Percentiles rank a stretch among this genome's conserved stretches.
phyloP scores from a whole-genome alignment of 2,113 vertebrate species.

The Zosterops lateralis region DNA sequence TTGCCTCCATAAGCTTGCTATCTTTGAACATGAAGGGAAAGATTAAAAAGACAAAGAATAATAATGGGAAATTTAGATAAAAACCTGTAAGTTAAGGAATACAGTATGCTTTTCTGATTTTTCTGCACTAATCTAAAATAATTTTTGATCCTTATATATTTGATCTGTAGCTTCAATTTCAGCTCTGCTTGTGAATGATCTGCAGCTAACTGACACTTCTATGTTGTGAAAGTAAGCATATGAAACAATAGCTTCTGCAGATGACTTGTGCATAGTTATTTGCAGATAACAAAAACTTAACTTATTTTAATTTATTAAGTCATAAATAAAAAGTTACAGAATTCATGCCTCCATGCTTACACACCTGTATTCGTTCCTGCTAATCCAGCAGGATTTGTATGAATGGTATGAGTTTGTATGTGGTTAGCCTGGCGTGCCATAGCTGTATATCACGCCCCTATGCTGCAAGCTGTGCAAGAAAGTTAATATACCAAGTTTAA shows the following conservation, averaged over 20 bases:
- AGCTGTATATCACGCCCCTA: slow-evolving; percentile 57
- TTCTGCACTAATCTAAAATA: neutral
- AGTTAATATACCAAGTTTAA: slow-evolving; percentile 71
- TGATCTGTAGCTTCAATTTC: neutral
- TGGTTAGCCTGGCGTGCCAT: slow-evolving; percentile 58
- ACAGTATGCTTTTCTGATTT: neutral
- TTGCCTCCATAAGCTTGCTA: neutral
- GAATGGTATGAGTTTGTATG: slow-evolving; percentile 51
- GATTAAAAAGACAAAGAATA: slow-evolving; percentile 5
- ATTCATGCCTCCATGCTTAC: slow-evolving; percentile 31
- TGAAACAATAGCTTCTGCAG: slow-evolving; percentile 35
- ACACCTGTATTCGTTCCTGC: slow-evolving; percentile 41
- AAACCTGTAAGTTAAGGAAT: neutral
- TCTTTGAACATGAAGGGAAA: slow-evolving; percentile 27
- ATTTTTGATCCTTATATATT: neutral
- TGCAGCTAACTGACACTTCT: neutral
- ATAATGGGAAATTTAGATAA: slow-evolving; percentile 8
- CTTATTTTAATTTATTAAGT: slow-evolving; percentile 68
- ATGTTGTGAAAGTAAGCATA: neutral
- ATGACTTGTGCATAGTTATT: slow-evolving; percentile 19
- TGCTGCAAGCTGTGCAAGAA: slow-evolving; percentile 61
- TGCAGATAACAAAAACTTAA: slow-evolving; percentile 46
- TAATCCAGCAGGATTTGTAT: slow-evolving; percentile 57
- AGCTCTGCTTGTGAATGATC: neutral
- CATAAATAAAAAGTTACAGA: slow-evolving; percentile 52